Evolutionary conservation across 2,888 invertebrate genomes (phyloP).

Genomic region (Calameuta filiformis): DNA sequence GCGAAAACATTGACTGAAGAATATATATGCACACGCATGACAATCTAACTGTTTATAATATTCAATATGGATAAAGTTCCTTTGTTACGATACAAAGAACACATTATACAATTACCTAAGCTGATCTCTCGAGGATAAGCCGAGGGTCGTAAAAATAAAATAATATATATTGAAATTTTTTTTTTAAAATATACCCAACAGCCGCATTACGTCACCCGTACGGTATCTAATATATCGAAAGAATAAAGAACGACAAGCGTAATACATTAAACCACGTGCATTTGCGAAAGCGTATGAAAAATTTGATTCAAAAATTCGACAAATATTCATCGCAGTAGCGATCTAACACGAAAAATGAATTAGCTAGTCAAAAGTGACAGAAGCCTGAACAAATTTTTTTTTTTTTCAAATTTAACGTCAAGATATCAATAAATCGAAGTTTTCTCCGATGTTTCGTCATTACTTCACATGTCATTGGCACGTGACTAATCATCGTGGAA

Average conservation of each 20-base stretch:
- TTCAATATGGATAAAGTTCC: background rate
- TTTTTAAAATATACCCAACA: background rate
- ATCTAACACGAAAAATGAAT: background rate
- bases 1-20: background rate
- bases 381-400: no score
- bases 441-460: no score
- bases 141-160: background rate
- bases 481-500: background rate
- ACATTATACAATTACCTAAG: background rate
- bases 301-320: background rate
- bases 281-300: background rate
- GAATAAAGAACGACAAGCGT: background rate
- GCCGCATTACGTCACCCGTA: background rate
- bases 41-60: background rate
- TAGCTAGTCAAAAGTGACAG: no score
- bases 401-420: no score
- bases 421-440: no score
- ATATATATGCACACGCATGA: background rate
- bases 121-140: background rate
- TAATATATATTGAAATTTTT: background rate
- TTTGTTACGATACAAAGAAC: background rate
- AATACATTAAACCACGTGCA: background rate
- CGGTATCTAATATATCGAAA: background rate
- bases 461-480: background rate
- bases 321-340: background rate